phyloP scores from a whole-genome alignment of 1,140 invertebrate genomes.

The Drosophila grimshawi region DNA sequence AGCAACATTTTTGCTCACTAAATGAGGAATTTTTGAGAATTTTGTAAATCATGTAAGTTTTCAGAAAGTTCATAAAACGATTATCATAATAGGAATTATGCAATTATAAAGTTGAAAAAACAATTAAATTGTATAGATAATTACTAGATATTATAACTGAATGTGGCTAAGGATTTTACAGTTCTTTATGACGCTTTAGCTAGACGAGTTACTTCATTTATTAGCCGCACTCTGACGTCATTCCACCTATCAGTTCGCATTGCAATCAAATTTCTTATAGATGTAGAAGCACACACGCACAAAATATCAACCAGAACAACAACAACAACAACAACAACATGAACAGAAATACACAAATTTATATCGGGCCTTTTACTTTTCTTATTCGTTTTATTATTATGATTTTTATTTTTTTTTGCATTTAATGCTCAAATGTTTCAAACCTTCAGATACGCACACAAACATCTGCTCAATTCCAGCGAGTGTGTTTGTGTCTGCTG shows the following conservation, averaged over 20 bases:
- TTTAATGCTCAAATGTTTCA: constrained; percentile 41
- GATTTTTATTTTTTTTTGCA: constrained; percentile 34
- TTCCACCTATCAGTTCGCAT: constrained; percentile 21
- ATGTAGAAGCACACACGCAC: constrained; percentile 4
- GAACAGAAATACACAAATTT: constrained; percentile 6
- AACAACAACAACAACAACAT: neutral
- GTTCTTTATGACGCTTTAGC: constrained; percentile 11
- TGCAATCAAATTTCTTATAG: constrained; percentile 48
- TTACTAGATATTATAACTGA: too few species aligned
- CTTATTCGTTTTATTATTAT: constrained; percentile 26
- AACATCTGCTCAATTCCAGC: constrained; percentile 32
- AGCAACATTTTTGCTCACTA: constrained; percentile 11
- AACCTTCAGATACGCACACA: constrained; percentile 33
- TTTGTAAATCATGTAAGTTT: constrained; percentile 38
- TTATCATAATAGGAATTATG: neutral
- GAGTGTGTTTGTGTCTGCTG: neutral
- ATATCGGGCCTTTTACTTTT: constrained; percentile 45
- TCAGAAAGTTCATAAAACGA: neutral
- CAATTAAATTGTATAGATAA: neutral
- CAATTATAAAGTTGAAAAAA: neutral
- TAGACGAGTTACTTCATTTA: constrained; percentile 19
- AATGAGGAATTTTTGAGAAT: constrained; percentile 15
- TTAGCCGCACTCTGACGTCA: constrained; percentile 36
- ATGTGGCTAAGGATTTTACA: neutral
- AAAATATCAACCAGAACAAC: neutral